Evolutionary conservation across 2,113 vertebrate species (phyloP), one percentile per base, ranked within the genome.

Genomic region (Dromas ardeola): DNA sequence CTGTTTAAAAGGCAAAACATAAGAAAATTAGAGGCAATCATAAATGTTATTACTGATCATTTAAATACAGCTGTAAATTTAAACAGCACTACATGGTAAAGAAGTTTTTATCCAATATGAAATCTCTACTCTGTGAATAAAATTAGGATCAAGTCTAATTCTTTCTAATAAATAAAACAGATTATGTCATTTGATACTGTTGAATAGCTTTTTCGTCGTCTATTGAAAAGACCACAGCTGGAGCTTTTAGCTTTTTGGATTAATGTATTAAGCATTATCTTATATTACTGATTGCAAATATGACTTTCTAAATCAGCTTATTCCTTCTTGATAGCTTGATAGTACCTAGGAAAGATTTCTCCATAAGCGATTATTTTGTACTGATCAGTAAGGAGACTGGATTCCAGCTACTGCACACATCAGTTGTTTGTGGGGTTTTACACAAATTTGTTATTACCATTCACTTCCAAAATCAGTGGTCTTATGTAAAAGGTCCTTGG

Each of bases 171-270:
- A 36, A 81, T 81, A 43, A 94, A 91, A 77, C 14, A 73, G 53
- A 81, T 86, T 74, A 86, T 81, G 34, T 71, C 13, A 53, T 82
- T 91, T 91, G 45, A 71, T 90, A 43, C 13, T 55, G 79, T 23
- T 92, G 40, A 93, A 80, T 94, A 90, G 13, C 7, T 95, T 96
- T 66, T 91, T 80, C 81, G 67, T 50, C 84, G 72, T 55, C 19
- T 36, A 40, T 36, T 77, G 17, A 26, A 90, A 93, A 67, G 55
- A 86, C n/a, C n/a, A 73, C 67, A 97, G 38, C 69, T 97, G 80
- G 56, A 77, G 43, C 29, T 94, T 93, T 92, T 70, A 79, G 53
- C 8, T 86, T 82, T 93, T 76, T 61, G 65, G 72, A 81, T 91
- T 92, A 43, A 87, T 87, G 49, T 34, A 78, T 92, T 90, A 86